Conservation (phyloP, 2,888 invertebrate species). For the Onthophagus sagittarius region DNA sequence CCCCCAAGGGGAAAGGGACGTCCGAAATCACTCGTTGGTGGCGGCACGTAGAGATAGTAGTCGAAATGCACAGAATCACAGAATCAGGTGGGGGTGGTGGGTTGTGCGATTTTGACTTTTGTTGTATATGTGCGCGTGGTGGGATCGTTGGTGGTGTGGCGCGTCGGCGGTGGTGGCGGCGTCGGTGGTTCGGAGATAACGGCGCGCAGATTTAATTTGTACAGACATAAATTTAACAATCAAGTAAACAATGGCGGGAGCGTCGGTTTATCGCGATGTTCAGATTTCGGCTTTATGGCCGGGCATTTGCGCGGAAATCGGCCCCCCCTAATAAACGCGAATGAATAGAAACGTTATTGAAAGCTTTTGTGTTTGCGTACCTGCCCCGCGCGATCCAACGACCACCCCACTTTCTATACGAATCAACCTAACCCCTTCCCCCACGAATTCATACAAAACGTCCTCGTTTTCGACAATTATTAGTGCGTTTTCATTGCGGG, state of each 20-base stretch:
- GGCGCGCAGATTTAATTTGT: conserved; percentile 49
- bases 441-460: not conserved
- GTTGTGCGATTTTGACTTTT: too few relatives aligned
- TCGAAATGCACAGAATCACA: too few relatives aligned
- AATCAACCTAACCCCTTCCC: not conserved
- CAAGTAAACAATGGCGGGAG: conserved; percentile 47
- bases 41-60: too few relatives aligned
- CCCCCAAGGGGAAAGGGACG: too few relatives aligned
- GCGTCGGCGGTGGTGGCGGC: conserved; percentile 31
- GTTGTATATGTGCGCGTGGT: not conserved
- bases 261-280: conserved; percentile 49
- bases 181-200: conserved; percentile 35
- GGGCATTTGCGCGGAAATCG: conserved; percentile 47
- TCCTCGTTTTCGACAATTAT: conserved; percentile 21
- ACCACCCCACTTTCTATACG: not conserved
- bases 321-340: conserved; percentile 45
- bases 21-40: too few relatives aligned
- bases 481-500: conserved; percentile 18
- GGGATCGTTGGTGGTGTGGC: not conserved
- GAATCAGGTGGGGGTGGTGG: too few relatives aligned
- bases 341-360: conserved; percentile 39
- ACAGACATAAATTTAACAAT: conserved; percentile 52
- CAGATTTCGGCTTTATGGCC: conserved; percentile 49
- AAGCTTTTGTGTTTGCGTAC: conserved; percentile 23
- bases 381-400: conserved; percentile 13